These are phyloP conservation scores for Penaeus indicus DNA, from an alignment of 1,140 invertebrate species.

Conservation along the genomic window DNA sequence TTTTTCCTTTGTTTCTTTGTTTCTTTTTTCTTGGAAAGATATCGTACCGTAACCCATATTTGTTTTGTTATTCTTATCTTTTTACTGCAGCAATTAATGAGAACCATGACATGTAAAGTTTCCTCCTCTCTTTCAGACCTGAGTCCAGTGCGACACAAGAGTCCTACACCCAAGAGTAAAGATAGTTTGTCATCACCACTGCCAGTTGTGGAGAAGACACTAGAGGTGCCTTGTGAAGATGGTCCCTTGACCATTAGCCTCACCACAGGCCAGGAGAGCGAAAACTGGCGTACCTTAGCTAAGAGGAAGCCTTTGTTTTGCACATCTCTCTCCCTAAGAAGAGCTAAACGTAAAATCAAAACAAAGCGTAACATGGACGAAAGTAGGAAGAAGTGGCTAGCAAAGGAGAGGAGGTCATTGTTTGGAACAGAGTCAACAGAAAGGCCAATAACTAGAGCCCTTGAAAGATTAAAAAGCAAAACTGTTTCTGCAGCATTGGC, in stretches of 20 bases:
- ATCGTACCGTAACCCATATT: too few relatives aligned
- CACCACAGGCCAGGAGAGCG: slow-evolving; percentile 33
- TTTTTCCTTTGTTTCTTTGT: neutral
- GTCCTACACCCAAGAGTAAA: slow-evolving; percentile 29
- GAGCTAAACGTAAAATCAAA: slow-evolving; percentile 36
- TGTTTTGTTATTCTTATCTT: neutral
- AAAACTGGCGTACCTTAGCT: slow-evolving; percentile 16
- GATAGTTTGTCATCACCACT: neutral
- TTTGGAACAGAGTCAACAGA: slow-evolving; percentile 28
- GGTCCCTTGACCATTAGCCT: slow-evolving; percentile 54
- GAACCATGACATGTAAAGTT: slow-evolving; percentile 47
- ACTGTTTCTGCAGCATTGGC: neutral
- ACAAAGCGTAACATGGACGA: slow-evolving; percentile 22
- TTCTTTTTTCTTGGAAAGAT: neutral
- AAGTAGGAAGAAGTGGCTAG: slow-evolving; percentile 25
- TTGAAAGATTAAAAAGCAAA: slow-evolving; percentile 39
- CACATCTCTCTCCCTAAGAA: slow-evolving; percentile 4
- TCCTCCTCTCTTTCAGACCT: slow-evolving; percentile 40
- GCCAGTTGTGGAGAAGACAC: slow-evolving; percentile 33
- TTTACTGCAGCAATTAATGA: neutral
- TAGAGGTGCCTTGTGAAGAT: slow-evolving; percentile 55
- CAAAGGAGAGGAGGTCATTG: slow-evolving; percentile 29
- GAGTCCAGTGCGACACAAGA: neutral
- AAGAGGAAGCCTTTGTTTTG: slow-evolving; percentile 31
- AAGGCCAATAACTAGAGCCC: slow-evolving; percentile 22